phyloP scores from a whole-genome alignment of 2,797 vertebrate genomes.

The Fringilla coelebs region DNA sequence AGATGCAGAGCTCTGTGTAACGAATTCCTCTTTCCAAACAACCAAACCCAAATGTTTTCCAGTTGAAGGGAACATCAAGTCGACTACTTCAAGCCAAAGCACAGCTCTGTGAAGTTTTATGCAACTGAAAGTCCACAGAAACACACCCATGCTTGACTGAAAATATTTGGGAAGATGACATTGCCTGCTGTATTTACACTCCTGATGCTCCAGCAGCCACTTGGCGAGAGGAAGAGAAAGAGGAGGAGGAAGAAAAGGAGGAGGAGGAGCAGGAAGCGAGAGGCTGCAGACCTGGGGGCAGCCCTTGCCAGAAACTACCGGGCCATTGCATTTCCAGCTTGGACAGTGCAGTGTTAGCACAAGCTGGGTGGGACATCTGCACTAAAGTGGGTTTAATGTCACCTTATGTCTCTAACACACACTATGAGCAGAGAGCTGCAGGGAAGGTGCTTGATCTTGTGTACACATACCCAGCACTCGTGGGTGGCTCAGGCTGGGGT shows the following conservation, averaged over 20 bases:
- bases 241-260: not conserved
- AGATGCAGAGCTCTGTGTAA: rapidly evolving
- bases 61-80: not conserved
- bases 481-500: not conserved
- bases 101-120: not conserved
- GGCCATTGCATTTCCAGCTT: not conserved
- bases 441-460: rapidly evolving
- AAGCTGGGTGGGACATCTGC: not conserved
- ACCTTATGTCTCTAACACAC: not conserved
- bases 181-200: not conserved
- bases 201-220: not conserved
- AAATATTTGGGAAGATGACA: not conserved
- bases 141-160: rapidly evolving
- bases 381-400: not conserved
- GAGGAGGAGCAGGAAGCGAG: rapidly evolving
- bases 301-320: not conserved
- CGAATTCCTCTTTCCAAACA: not conserved
- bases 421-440: not conserved
- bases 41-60: not conserved
- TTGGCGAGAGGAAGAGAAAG: not conserved
- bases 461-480: rapidly evolving
- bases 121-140: not conserved
- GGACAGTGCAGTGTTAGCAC: rapidly evolving
- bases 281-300: not conserved
- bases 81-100: not conserved